phyloP scores from a whole-genome alignment of 2,113 vertebrate species.

The Misgurnus anguillicaudatus region DNA sequence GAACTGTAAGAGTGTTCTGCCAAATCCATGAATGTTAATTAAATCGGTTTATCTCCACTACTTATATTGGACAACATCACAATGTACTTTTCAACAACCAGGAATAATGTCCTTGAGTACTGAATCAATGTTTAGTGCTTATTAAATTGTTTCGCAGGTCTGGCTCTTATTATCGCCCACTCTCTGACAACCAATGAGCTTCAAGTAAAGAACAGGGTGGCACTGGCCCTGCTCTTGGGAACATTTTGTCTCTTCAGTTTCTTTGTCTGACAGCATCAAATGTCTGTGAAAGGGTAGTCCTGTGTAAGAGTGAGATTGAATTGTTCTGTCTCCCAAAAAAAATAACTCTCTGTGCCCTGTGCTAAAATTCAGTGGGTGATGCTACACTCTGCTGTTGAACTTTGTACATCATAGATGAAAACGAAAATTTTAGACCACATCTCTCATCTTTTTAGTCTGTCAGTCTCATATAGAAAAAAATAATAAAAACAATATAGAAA shows the following conservation, averaged over 20 bases:
- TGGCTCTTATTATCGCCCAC: background rate
- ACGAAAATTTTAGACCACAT: background rate
- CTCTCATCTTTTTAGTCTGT: background rate
- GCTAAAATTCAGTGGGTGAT: constrained; percentile 7
- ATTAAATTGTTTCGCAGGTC: background rate
- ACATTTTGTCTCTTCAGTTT: background rate
- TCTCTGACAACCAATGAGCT: background rate
- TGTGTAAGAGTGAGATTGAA: background rate
- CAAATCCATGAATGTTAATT: too few relatives aligned
- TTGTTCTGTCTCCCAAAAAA: background rate
- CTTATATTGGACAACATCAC: too few relatives aligned
- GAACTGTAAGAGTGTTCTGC: too few relatives aligned
- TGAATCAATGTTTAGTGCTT: background rate
- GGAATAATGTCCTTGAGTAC: too few relatives aligned
- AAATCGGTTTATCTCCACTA: too few relatives aligned
- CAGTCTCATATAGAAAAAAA: background rate
- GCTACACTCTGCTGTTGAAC: background rate
- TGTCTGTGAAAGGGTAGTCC: background rate
- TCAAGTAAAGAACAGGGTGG: background rate
- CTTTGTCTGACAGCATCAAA: constrained; percentile 3
- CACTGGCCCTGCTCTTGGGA: background rate
- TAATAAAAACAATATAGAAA: background rate
- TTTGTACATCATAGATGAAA: background rate
- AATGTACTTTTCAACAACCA: too few relatives aligned
- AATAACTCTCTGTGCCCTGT: background rate